A percentile compares a stretch with the other conserved stretches of the same genome.
Conservation (phyloP, 2,113 vertebrate genomes). For the Cephalopholis sonnerati region DNA sequence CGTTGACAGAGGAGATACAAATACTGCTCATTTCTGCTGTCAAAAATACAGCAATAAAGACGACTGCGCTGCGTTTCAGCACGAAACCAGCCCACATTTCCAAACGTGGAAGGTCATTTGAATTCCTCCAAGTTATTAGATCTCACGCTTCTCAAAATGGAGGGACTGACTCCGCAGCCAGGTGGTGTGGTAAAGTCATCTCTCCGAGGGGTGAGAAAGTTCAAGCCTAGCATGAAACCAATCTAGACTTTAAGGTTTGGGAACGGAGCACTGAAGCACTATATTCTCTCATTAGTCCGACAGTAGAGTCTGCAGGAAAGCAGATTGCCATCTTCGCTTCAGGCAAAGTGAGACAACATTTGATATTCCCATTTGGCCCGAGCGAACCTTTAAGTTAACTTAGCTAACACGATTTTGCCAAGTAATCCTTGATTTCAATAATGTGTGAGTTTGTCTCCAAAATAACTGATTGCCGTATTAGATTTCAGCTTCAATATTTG, state of each 20-base stretch:
- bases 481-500: slow-evolving; percentile 50
- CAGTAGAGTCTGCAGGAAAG: slow-evolving; percentile 58
- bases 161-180: slow-evolving; percentile 40
- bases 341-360: slow-evolving; percentile 64
- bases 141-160: slow-evolving; percentile 64
- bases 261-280: slow-evolving; percentile 43
- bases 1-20: slow-evolving; percentile 30
- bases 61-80: background rate
- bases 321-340: slow-evolving; percentile 64
- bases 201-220: slow-evolving; percentile 67
- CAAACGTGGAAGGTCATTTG: slow-evolving; percentile 38
- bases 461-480: slow-evolving; percentile 40
- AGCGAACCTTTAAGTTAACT: slow-evolving; percentile 61
- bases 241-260: slow-evolving; percentile 61
- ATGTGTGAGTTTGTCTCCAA: slow-evolving; percentile 50
- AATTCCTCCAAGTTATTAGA: slow-evolving; percentile 56
- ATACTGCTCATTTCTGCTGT: background rate
- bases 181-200: slow-evolving; percentile 73
- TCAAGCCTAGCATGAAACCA: slow-evolving; percentile 64
- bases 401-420: slow-evolving; percentile 63
- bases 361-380: slow-evolving; percentile 65
- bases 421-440: slow-evolving; percentile 71
- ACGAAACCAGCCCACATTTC: slow-evolving; percentile 18
- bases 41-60: background rate
- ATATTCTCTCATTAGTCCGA: slow-evolving; percentile 64